Base-by-base conservation (phyloP, 64 coral and sea anemone genomes). In the Catalaphyllia jardinei region DNA sequence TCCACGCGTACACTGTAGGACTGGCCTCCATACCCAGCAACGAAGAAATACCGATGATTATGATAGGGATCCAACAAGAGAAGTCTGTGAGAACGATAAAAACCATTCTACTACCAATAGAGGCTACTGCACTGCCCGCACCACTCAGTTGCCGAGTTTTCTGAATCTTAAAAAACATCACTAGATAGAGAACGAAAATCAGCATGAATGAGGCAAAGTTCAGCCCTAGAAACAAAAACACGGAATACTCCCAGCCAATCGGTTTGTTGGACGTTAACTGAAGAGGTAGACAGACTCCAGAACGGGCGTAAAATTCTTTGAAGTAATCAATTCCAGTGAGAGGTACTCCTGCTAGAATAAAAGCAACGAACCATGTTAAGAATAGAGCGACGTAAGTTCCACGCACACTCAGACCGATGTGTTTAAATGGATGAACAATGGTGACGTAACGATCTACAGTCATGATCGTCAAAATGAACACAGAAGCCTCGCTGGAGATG, bases 31-130 rank as follows among this genome's bases (percentile, higher is more conserved):
- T 80, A 1, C 94, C 94, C 33, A 90, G 79, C 15, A 96, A 33
- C 8, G 94, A 96, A 38, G 94, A 91, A 49, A 96, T 96, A 7
- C 94, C 94, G 50, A 96, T 96, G 20, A 93, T 87, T 11, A 96
- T 96, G 62, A 96, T 96, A 16, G 94, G 94, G 72, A 96, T 93
- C 94, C 94, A 96, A 27, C 94, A 96, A 19, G 82, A 92, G 31
- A 96, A 96, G 77, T 96, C 94, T 60, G 94, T 96, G 0, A 96
- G 88, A 2, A 96, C 94, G 25, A 96, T 96, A 19, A 96, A 96
- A 8, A 96, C 91, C 94, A 96, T 96, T 28, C 94, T 88, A 22
- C 91, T 89, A 15, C 94, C 94, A 15, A 96, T 79, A 7, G 94
- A 86, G 9, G 91, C 55, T 22, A 92, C 93, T 24, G 94, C 67